Base-by-base conservation (phyloP, 2,113 vertebrate species). In the Promerops cafer region DNA sequence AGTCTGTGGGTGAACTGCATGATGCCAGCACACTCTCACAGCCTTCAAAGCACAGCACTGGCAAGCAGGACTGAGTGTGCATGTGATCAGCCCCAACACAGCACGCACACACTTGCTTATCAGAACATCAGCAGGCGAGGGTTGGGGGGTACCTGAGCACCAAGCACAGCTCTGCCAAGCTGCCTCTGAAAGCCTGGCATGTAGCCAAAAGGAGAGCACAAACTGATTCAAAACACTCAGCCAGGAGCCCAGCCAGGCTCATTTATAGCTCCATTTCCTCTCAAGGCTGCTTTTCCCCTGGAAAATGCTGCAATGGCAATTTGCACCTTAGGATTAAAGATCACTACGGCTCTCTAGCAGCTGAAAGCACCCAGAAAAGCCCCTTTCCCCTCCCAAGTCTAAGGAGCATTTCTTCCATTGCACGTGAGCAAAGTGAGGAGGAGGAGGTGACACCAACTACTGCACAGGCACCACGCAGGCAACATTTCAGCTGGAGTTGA, bases 301-400 rank as follows among this genome's bases (percentile, higher is more conserved):
- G 71, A 91, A 96, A 95, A 92, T 3, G 47, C 79, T 49, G 75
- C 52, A 54, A 2, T 8, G 68, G 71, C 76, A 83, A 92, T 92
- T 94, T 90, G 92, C 94, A 89, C 88, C 85, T 78, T 24, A 54
- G 81, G 88, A 89, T 94, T 88, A 89, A 90, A 96, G 88, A 92
- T 66, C 2, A 7, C 64, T 19, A 7, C 0, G 0, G 83, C 60
- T 81, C 82, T 93, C 71, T 3, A 76, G 65, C 74, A 87, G 47
- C 76, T 44, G 40, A 49, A 74, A 86, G 78, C 52, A 56, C 53
- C 37, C 76, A 74, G 75, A 80, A 85, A 74, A 74, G 22, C 4
- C 49, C 57, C 45, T 18, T 35, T 70, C 18, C 40, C 31, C 31
- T 40, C 63, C 63, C 9, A 5, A 31, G 37, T 7, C 47, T 28